Percentiles rank a stretch among this genome's conserved stretches.
These are phyloP conservation scores for Malacosoma neustria DNA, from an alignment of 2,888 invertebrate genomes.

Conservation along the genomic window DNA sequence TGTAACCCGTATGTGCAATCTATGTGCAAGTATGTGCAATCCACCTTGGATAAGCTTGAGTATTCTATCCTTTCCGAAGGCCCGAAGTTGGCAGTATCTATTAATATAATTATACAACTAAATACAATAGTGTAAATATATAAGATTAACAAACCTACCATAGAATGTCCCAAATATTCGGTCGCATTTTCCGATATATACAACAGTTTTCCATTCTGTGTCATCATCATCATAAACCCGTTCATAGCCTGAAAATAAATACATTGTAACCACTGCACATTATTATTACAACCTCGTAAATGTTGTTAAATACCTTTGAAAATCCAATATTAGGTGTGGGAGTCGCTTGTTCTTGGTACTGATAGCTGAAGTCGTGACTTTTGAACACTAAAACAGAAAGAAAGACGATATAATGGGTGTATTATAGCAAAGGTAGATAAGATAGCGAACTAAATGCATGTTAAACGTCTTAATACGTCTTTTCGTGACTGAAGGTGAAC, in stretches of 20 bases:
- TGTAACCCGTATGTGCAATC: too few relatives aligned
- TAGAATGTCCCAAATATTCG: conserved; percentile 98
- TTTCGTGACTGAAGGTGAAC: conserved; percentile 68
- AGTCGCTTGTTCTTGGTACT: conserved; percentile 79
- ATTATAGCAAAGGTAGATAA: conserved; percentile 64
- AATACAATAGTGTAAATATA: background rate
- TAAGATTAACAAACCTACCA: conserved; percentile 78
- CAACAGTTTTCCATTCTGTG: conserved; percentile 96
- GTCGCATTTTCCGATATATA: conserved; percentile 99
- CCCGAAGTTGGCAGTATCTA: too few relatives aligned
- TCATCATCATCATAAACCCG: conserved; percentile 98
- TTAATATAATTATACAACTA: too few relatives aligned
- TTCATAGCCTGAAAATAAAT: conserved; percentile 90
- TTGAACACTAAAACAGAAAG: conserved; percentile 89
- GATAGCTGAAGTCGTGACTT: conserved; percentile 81
- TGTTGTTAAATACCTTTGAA: conserved; percentile 81
- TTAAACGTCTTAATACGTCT: conserved; percentile 71
- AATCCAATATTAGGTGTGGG: conserved; percentile 92
- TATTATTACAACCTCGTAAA: background rate
- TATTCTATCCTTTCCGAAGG: too few relatives aligned
- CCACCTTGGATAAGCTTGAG: too few relatives aligned
- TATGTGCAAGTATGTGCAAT: too few relatives aligned
- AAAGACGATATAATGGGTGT: conserved; percentile 69
- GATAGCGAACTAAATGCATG: conserved; percentile 70
- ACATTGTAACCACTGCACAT: conserved; percentile 20